Conservation (phyloP, 2,797 vertebrate species). For the Sebastes minor region DNA sequence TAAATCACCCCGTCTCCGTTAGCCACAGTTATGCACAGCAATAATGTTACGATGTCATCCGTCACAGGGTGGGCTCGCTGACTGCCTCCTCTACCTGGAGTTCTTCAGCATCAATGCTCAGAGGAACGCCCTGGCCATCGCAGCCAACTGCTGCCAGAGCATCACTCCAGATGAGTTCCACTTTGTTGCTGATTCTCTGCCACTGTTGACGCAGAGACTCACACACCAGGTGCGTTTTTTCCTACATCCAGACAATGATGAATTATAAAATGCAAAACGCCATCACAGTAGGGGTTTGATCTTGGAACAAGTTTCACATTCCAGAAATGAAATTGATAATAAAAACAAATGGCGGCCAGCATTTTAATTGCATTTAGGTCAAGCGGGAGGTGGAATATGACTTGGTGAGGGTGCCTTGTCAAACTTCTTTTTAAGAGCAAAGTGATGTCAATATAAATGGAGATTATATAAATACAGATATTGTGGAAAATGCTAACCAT, state of each 20-base stretch:
- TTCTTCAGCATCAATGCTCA: conserved; percentile 99
- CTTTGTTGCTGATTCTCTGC: conserved; percentile 98
- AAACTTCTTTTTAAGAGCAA: background rate
- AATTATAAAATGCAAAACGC: background rate
- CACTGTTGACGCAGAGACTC: conserved; percentile 96
- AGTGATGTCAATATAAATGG: background rate
- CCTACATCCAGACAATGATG: background rate
- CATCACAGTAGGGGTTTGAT: background rate
- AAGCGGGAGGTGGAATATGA: background rate
- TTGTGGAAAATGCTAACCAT: background rate
- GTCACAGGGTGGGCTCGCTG: conserved; percentile 91
- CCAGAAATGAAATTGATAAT: background rate
- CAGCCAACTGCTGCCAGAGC: conserved; percentile 99
- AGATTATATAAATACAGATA: background rate
- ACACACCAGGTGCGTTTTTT: conserved; percentile 91
- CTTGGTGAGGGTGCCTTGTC: too few species aligned
- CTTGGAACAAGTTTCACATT: background rate
- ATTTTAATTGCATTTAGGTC: background rate
- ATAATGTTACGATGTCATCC: conserved; percentile 2
- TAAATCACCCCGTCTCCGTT: background rate
- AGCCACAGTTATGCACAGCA: background rate
- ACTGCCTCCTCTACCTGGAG: conserved; percentile 97
- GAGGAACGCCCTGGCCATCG: conserved; percentile 97
- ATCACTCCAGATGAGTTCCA: conserved; percentile 99
- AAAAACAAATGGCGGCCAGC: background rate